Evolutionary conservation across 2,888 invertebrate species (phyloP).

Genomic region (Clepsis dumicolana): DNA sequence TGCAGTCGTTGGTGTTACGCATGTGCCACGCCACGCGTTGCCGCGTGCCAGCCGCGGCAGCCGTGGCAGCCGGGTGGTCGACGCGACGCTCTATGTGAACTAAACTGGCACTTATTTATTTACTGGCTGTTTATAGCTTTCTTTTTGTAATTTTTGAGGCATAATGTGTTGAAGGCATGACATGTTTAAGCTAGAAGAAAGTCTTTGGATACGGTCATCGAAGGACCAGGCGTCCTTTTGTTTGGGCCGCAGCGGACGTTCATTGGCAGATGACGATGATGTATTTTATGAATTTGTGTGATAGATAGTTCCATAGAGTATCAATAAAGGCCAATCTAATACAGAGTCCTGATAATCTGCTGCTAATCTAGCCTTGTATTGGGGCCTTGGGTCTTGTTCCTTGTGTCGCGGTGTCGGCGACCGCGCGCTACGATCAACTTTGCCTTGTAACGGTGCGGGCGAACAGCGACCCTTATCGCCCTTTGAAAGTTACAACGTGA

Average conservation of each 20-base stretch:
- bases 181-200: not conserved
- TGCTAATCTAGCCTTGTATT: too few species aligned
- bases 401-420: conserved; percentile 77
- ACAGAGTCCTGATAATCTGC: too few species aligned
- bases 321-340: too few species aligned
- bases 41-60: conserved; percentile 57
- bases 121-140: not conserved
- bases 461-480: conserved; percentile 42
- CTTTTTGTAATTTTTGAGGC: not conserved
- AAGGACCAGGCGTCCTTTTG: not conserved
- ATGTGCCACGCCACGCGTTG: conserved; percentile 58
- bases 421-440: conserved; percentile 82
- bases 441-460: conserved; percentile 78
- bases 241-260: too few species aligned
- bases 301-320: too few species aligned
- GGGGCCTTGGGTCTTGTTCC: conserved; percentile 51
- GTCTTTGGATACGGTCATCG: conserved; percentile 14
- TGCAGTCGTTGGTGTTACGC: conserved; percentile 48
- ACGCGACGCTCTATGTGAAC: conserved; percentile 10
- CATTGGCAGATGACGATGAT: too few species aligned
- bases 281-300: too few species aligned
- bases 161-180: not conserved
- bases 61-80: conserved; percentile 33
- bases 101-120: not conserved
- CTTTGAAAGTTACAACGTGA: not conserved